phyloP scores from a whole-genome alignment of 23 tunicate species.

The Botrylloides violaceus region DNA sequence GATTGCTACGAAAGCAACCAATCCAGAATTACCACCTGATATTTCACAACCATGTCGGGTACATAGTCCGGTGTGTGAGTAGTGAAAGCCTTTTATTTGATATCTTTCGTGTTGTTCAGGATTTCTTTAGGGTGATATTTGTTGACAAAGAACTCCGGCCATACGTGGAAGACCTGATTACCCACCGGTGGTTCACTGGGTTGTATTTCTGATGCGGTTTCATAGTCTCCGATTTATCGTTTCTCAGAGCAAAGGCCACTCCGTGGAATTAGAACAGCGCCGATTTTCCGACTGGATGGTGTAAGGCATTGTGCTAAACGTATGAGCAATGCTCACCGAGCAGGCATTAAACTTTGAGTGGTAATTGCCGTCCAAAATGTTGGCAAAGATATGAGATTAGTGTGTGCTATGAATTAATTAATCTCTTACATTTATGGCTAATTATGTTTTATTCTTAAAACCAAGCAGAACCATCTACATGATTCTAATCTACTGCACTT shows the following conservation, averaged over 20 bases:
- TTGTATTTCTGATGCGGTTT: conserved; percentile 43
- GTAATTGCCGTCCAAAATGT: too few species aligned
- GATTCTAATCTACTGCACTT: neutral
- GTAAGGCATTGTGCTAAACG: too few species aligned
- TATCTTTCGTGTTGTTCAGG: conserved; percentile 40
- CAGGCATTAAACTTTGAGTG: too few species aligned
- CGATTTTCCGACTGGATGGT: too few species aligned
- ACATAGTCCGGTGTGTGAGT: neutral
- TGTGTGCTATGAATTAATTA: too few species aligned
- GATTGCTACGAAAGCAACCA: conserved; percentile 79
- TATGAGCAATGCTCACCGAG: too few species aligned
- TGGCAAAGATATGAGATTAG: too few species aligned
- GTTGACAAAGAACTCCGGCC: conserved; percentile 90
- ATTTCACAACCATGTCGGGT: conserved; percentile 64
- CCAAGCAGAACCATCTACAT: neutral
- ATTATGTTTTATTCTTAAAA: neutral
- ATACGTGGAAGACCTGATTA: conserved; percentile 55
- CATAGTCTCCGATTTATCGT: neutral
- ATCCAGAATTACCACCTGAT: conserved; percentile 76
- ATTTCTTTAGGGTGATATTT: conserved; percentile 53
- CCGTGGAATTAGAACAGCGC: too few species aligned
- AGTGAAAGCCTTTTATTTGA: neutral
- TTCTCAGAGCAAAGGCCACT: neutral
- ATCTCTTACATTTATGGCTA: too few species aligned
- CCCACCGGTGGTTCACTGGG: conserved; percentile 78